Evolutionary conservation across 2,888 invertebrate species (phyloP).

Genomic region (Pristionchus exspectatus): DNA sequence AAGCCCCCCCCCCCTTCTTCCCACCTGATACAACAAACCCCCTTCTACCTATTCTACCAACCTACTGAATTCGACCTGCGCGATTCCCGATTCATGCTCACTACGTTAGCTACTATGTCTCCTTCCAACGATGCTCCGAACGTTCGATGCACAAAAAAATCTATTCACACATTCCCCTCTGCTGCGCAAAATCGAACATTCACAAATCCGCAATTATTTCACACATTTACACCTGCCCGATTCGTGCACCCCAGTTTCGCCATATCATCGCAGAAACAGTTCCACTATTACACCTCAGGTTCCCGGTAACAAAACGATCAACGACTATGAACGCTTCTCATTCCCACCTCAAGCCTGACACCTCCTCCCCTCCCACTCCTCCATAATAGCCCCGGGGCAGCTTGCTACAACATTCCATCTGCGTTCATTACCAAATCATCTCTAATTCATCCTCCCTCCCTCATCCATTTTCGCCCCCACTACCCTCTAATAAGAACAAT

Average conservation of each 20-base stretch:
- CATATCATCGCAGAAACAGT: too few relatives aligned
- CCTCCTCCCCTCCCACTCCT: neutral
- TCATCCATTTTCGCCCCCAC: neutral
- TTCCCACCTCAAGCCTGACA: neutral
- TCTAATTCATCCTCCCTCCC: neutral
- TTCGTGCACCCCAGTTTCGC: too few relatives aligned
- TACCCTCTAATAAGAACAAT: slow-evolving; percentile 37
- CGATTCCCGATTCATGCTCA: neutral
- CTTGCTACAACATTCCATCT: neutral
- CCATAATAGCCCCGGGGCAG: neutral
- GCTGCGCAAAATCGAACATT: too few relatives aligned
- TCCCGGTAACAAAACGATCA: too few relatives aligned
- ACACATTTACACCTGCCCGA: too few relatives aligned
- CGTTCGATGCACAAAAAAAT: too few relatives aligned
- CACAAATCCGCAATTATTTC: too few relatives aligned
- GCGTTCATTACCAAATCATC: neutral
- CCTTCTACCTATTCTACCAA: too few relatives aligned
- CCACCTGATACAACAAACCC: neutral
- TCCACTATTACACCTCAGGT: too few relatives aligned
- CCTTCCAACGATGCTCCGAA: neutral
- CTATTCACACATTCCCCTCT: too few relatives aligned
- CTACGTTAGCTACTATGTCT: neutral
- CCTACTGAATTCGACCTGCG: neutral
- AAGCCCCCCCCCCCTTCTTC: neutral
- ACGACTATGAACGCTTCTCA: too few relatives aligned